Evolutionary conservation across 1,140 invertebrate genomes (phyloP), one percentile per base, ranked within the genome.

Genomic region (Cydia splendana): DNA sequence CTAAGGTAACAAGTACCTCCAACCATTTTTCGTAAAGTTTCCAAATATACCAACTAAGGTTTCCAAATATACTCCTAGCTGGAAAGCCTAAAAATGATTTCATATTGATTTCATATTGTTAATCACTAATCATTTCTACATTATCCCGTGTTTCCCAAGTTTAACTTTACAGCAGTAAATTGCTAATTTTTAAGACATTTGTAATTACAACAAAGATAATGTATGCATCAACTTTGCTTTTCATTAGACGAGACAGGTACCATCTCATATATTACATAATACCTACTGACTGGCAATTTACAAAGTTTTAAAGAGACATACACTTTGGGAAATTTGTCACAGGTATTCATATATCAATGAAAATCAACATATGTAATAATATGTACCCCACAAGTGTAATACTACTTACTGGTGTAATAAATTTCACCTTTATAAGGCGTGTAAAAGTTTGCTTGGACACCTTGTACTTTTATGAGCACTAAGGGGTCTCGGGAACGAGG

Each of bases 221-320:
- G 0, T 45, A 45, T 45, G 45, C 45, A 45, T 13, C 13, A 53
- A 15, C 51, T n/a, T 53, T 53, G 1, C 45, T n/a, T 53, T 12
- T n/a, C 3, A 53, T n/a, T 53, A 53, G 15, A 13, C 51, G 51
- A 13, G 10, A 13, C 13, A 12, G 45, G 45, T 48, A n/a, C n/a
- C n/a, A 48, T 48, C 51, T 53, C n/a, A 12, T 15, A n/a, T 53
- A 53, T n/a, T 53, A n/a, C n/a, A n/a, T 18, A 53, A 3, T n/a
- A 18, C n/a, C n/a, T 9, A 15, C 4, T 0, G 0, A 15, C 15
- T 1, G 0, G 51, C 13, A 53, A 53, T 53, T 0, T 53, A n/a
- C 51, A 53, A 53, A 53, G 51, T 53, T 53, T n/a, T 53, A 53
- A 53, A 53, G n/a, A 53, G 51, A 53, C 10, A 45, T 45, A 45